A percentile compares a stretch with the other conserved stretches of the same genome.
Conservation (phyloP, 2,113 vertebrate genomes). For the Empidonax traillii region DNA sequence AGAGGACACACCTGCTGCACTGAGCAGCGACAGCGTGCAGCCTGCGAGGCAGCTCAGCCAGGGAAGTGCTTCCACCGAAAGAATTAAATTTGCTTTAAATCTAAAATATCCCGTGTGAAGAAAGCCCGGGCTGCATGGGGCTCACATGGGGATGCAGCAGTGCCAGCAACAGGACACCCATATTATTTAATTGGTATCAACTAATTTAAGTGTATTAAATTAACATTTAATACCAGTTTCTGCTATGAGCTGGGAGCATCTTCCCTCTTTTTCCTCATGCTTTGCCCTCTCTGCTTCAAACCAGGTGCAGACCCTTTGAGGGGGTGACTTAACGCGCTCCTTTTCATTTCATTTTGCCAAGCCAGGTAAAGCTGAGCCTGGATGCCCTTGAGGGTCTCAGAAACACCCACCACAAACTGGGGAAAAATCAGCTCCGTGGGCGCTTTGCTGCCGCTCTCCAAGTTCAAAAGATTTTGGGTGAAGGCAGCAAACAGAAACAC, state of each 20-base stretch:
- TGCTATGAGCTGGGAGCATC: background rate
- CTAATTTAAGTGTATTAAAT: background rate
- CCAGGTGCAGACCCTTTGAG: background rate
- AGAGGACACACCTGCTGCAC: conserved; percentile 3
- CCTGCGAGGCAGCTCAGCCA: background rate
- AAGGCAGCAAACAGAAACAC: conserved; percentile 15
- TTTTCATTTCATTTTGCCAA: background rate
- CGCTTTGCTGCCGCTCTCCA: background rate
- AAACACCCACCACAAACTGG: background rate
- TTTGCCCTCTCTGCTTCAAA: background rate
- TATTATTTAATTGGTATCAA: background rate
- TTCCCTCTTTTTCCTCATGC: background rate
- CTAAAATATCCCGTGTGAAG: rapidly evolving
- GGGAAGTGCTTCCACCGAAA: background rate
- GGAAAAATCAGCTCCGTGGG: background rate
- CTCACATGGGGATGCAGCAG: background rate
- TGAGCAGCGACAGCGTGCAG: background rate
- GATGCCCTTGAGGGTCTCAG: background rate
- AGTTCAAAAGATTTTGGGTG: conserved; percentile 17
- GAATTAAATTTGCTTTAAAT: background rate
- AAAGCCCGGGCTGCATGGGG: rapidly evolving
- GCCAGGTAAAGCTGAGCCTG: background rate
- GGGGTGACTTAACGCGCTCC: rapidly evolving
- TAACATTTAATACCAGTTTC: background rate
- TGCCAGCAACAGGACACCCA: rapidly evolving